These are phyloP conservation scores for Patella ulyssiponensis DNA, from an alignment of 2,888 invertebrate genomes.

Conservation along the genomic window DNA sequence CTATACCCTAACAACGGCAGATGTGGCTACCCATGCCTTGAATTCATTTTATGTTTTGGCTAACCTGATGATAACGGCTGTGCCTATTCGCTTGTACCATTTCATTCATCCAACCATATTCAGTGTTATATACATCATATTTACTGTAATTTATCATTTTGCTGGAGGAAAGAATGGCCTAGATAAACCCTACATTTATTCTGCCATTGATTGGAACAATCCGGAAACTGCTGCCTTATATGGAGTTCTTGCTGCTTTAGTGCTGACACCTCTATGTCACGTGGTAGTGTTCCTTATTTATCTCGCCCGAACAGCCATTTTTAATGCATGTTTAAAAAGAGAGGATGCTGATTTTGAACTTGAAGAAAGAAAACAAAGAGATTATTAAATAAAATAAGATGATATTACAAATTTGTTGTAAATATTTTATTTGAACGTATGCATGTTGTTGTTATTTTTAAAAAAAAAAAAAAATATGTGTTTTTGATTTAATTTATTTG, in stretches of 20 bases:
- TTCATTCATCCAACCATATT: constrained; percentile 49
- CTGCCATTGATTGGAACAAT: constrained; percentile 40
- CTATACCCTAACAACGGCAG: constrained; percentile 22
- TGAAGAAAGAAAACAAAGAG: too few relatives aligned
- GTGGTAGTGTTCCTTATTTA: constrained; percentile 8
- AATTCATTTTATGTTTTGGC: constrained; percentile 52
- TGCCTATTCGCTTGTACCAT: constrained; percentile 51
- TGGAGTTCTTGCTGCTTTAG: constrained; percentile 26
- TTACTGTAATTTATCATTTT: constrained; percentile 40
- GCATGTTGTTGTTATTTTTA: too few relatives aligned
- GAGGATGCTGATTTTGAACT: too few relatives aligned
- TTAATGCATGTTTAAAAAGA: constrained; percentile 6
- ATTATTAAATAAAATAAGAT: too few relatives aligned
- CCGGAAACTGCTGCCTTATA: constrained; percentile 19
- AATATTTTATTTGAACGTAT: too few relatives aligned
- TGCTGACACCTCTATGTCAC: constrained; percentile 27
- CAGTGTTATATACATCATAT: constrained; percentile 38
- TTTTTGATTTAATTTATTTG: too few relatives aligned
- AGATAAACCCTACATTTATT: constrained; percentile 40
- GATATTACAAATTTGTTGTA: too few relatives aligned
- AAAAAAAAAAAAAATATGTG: too few relatives aligned
- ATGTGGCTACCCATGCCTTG: constrained; percentile 47
- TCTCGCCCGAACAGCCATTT: neutral
- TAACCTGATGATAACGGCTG: constrained; percentile 48
- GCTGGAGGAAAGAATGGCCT: constrained; percentile 43